Evolutionary conservation across 2,888 invertebrate species (phyloP).

Genomic region (Phlogophora meticulosa): DNA sequence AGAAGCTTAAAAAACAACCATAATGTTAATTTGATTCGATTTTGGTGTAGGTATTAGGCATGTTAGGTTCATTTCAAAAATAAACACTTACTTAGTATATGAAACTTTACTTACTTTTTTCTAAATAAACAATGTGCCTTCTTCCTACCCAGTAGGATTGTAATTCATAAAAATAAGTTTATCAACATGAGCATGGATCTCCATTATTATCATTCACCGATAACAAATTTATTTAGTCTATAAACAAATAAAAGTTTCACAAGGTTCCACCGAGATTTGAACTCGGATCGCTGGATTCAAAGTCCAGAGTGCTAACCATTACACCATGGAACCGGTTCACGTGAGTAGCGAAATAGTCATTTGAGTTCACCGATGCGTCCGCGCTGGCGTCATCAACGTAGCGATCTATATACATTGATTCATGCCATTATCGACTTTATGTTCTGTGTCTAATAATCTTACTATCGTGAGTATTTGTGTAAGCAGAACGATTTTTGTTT

Average conservation of each 20-base stretch:
- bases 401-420: slow-evolving; percentile 10
- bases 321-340: slow-evolving; percentile 93
- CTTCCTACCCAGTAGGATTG: neutral
- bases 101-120: neutral
- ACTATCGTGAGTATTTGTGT: slow-evolving; percentile 11
- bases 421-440: slow-evolving; percentile 47
- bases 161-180: too few species aligned
- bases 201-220: slow-evolving; percentile 62
- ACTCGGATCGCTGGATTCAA: slow-evolving; percentile 96
- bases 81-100: too few species aligned
- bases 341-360: slow-evolving; percentile 58
- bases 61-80: too few species aligned
- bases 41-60: too few species aligned
- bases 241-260: slow-evolving; percentile 23
- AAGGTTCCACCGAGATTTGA: slow-evolving; percentile 95
- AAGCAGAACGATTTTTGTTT: slow-evolving; percentile 11
- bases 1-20: too few species aligned
- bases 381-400: slow-evolving; percentile 52
- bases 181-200: too few species aligned
- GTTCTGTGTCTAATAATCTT: neutral
- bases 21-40: too few species aligned
- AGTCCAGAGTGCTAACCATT: slow-evolving; percentile 96
- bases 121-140: neutral
- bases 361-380: slow-evolving; percentile 1
- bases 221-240: neutral